phyloP scores from a whole-genome alignment of 2,888 invertebrate species.

The Chamaedrilus cognettii region DNA sequence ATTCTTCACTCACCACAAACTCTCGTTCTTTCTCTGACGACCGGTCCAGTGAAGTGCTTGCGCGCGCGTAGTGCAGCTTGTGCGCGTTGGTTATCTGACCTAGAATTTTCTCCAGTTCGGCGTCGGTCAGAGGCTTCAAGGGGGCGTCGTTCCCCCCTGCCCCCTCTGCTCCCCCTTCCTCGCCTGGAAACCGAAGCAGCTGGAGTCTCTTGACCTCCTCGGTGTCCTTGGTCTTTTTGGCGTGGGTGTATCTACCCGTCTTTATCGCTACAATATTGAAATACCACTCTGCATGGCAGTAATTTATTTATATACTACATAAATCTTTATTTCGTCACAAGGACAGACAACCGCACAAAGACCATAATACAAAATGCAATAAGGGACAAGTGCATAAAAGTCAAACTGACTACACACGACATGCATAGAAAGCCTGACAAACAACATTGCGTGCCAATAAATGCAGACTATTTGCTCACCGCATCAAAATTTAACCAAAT shows the following conservation, averaged over 20 bases:
- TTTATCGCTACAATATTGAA: slow-evolving; percentile 56
- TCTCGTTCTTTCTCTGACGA: slow-evolving; percentile 34
- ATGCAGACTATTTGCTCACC: too few species aligned
- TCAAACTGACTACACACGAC: too few species aligned
- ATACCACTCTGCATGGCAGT: too few species aligned
- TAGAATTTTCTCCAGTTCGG: slow-evolving; percentile 15
- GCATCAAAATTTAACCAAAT: too few species aligned
- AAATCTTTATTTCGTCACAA: too few species aligned
- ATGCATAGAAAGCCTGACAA: too few species aligned
- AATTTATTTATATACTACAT: too few species aligned
- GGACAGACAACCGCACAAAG: too few species aligned
- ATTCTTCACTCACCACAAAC: slow-evolving; percentile 31
- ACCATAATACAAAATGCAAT: too few species aligned
- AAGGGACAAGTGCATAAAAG: too few species aligned
- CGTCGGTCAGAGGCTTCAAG: not conserved
- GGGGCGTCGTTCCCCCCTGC: not conserved
- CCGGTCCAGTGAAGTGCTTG: slow-evolving; percentile 32
- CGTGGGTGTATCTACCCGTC: slow-evolving; percentile 55
- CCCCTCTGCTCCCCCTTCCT: not conserved
- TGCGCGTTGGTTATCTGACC: slow-evolving; percentile 20
- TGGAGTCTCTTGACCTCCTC: slow-evolving; percentile 47
- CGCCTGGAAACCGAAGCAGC: slow-evolving; percentile 2
- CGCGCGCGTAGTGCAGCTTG: slow-evolving; percentile 31
- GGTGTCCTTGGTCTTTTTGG: slow-evolving; percentile 52
- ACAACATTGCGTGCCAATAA: too few species aligned